Evolutionary conservation across 2,888 invertebrate genomes (phyloP).

Genomic region (Odontomyia ornata): DNA sequence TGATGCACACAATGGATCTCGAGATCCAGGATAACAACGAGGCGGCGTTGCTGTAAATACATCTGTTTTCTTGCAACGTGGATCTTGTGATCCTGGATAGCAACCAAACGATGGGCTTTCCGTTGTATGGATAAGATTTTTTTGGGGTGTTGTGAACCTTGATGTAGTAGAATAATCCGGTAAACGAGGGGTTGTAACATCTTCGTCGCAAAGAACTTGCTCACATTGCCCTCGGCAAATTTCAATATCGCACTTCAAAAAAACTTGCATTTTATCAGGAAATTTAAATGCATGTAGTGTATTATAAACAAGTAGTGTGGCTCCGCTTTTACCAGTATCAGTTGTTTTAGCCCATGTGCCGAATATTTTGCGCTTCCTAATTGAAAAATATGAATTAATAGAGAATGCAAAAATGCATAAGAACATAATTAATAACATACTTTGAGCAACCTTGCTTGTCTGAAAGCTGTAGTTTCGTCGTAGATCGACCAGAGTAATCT

Average conservation of each 20-base stretch:
- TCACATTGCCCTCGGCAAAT: constrained; percentile 58
- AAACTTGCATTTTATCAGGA: constrained; percentile 77
- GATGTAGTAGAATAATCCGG: background rate
- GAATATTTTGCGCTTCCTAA: constrained; percentile 72
- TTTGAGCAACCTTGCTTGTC: constrained; percentile 74
- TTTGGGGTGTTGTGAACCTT: constrained; percentile 39
- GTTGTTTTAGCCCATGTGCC: constrained; percentile 72
- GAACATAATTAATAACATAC: constrained; percentile 58
- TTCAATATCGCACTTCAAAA: constrained; percentile 77
- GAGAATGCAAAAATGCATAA: background rate
- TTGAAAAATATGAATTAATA: background rate
- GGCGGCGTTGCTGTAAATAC: constrained; percentile 43
- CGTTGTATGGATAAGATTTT: constrained; percentile 46
- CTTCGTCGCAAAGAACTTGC: constrained; percentile 53
- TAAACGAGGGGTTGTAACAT: background rate
- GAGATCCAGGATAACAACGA: constrained; percentile 57
- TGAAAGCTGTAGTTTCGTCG: constrained; percentile 72
- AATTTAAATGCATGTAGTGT: constrained; percentile 78
- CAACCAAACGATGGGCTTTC: constrained; percentile 53
- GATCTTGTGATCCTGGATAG: constrained; percentile 58
- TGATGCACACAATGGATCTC: constrained; percentile 56
- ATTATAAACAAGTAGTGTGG: constrained; percentile 73
- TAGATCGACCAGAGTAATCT: constrained; percentile 68
- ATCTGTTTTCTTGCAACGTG: constrained; percentile 55
- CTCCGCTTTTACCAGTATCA: constrained; percentile 69